Evolutionary conservation across 1,140 invertebrate species (phyloP), one percentile per base, ranked within the genome.

Genomic region (Temnothorax curvispinosus): DNA sequence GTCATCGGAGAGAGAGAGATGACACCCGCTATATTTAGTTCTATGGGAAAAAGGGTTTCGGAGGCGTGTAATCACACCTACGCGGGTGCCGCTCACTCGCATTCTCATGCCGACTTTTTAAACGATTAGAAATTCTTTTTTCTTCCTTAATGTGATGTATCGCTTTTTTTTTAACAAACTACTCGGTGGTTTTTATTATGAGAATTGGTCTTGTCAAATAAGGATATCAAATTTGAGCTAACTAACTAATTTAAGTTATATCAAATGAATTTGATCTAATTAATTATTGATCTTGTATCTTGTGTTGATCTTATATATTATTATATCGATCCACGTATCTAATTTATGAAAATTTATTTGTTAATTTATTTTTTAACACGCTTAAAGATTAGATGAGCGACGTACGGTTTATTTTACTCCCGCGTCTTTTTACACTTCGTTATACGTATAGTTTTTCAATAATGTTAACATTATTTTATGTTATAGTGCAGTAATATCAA

Each of bases 11-110:
- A 27, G 27, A 27, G 65, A 47, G 65, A 69, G 65, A 87, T 90
- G 89, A 89, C 89, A 92, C 90, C 91, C 81, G 86, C 92, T 94
- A 94, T 93, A 93, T 94, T 93, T 94, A 94, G 93, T 90, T 88
- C 91, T 91, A 90, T 93, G 93, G 92, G 92, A 93, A 94, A 93
- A 93, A 92, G 86, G 85, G 67, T 88, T 88, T 89, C 74, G 18
- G 69, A 78, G 65, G 78, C 91, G 90, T 93, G 90, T 93, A 88
- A 91, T 89, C 87, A 87, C 88, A 89, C 89, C 89, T 89, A 88
- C 88, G 82, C 86, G 38, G 38, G n/a, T 27, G 11, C 71, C 54
- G 50, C 72, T 15, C 18, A 9, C 44, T 65, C 60, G n/a, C 56
- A 84, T 60, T 84, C 80, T 27, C 69, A 50, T 84, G 11, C 32